Evolutionary conservation across 2,888 invertebrate genomes (phyloP).

Genomic region (Dicyrtomina minuta): DNA sequence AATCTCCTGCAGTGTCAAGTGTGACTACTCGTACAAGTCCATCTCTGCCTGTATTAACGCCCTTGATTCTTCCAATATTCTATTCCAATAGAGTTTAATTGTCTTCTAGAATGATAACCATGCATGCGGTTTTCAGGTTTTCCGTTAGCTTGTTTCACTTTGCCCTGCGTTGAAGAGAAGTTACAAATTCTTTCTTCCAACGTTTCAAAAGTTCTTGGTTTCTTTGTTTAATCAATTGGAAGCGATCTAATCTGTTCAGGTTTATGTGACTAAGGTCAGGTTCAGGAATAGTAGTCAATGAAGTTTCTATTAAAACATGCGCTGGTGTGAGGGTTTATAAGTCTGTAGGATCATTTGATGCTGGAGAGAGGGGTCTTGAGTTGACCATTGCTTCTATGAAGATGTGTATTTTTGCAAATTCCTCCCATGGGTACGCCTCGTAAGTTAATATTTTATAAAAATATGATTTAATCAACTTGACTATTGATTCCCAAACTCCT

Average conservation of each 20-base stretch:
- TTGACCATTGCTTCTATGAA: slow-evolving; percentile 53
- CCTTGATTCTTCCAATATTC: slow-evolving; percentile 25
- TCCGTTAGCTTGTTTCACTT: slow-evolving; percentile 28
- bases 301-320: slow-evolving; percentile 54
- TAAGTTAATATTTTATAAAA: slow-evolving; percentile 34
- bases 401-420: slow-evolving; percentile 41
- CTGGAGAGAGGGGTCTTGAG: slow-evolving; percentile 52
- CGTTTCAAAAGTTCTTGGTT: slow-evolving; percentile 34
- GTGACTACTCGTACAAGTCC: slow-evolving; percentile 34
- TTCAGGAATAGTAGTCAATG: slow-evolving; percentile 39
- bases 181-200: slow-evolving; percentile 38
- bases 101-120: slow-evolving; percentile 36
- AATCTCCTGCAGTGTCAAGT: slow-evolving; percentile 13
- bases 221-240: slow-evolving; percentile 28
- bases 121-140: slow-evolving; percentile 27
- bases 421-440: slow-evolving; percentile 43
- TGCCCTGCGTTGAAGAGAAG: slow-evolving; percentile 10
- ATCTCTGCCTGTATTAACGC: slow-evolving; percentile 31
- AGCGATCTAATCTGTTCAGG: slow-evolving; percentile 24
- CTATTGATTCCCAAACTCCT: slow-evolving; percentile 45
- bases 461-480: slow-evolving; percentile 40
- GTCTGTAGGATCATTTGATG: slow-evolving; percentile 51
- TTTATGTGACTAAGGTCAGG: slow-evolving; percentile 20
- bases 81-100: slow-evolving; percentile 27
- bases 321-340: slow-evolving; percentile 53